A percentile compares a stretch with the other conserved stretches of the same genome.
Evolutionary conservation across 1,140 invertebrate species (phyloP).

Genomic region (Thaumatotibia leucotreta): DNA sequence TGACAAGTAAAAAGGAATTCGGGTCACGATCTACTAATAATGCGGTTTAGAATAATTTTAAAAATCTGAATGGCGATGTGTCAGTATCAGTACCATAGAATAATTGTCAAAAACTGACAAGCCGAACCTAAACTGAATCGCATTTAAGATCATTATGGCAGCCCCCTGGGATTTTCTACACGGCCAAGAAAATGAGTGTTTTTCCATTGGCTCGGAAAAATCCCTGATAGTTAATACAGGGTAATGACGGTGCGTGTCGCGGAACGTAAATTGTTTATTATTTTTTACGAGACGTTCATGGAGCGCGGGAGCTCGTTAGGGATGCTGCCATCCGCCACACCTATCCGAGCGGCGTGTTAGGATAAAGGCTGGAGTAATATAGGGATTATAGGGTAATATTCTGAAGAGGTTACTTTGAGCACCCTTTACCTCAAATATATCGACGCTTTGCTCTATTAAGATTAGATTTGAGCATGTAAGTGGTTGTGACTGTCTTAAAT

Average conservation of each 20-base stretch:
- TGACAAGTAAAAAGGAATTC: too few species aligned
- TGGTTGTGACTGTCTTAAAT: too few species aligned
- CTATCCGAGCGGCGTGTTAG: neutral
- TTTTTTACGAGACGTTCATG: slow-evolving; percentile 70
- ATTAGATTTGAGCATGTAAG: too few species aligned
- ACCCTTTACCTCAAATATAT: too few species aligned
- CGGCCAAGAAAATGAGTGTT: slow-evolving; percentile 10
- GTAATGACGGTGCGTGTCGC: slow-evolving; percentile 64
- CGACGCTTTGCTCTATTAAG: too few species aligned
- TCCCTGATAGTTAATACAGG: slow-evolving; percentile 46
- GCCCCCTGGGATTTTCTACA: neutral
- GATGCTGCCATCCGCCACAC: neutral
- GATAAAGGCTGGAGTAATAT: neutral
- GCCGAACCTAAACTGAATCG: too few species aligned
- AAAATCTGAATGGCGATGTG: too few species aligned
- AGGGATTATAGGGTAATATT: neutral
- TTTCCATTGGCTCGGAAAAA: slow-evolving; percentile 41
- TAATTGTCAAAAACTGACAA: too few species aligned
- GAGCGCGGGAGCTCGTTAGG: slow-evolving; percentile 40
- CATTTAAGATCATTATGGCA: too few species aligned
- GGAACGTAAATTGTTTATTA: slow-evolving; percentile 74
- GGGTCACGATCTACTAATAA: too few species aligned
- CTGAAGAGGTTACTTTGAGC: neutral
- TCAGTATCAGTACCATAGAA: too few species aligned
- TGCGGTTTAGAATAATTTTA: too few species aligned